Conservation (phyloP, 2,888 invertebrate genomes). For the Listrodromus nycthemerus region DNA sequence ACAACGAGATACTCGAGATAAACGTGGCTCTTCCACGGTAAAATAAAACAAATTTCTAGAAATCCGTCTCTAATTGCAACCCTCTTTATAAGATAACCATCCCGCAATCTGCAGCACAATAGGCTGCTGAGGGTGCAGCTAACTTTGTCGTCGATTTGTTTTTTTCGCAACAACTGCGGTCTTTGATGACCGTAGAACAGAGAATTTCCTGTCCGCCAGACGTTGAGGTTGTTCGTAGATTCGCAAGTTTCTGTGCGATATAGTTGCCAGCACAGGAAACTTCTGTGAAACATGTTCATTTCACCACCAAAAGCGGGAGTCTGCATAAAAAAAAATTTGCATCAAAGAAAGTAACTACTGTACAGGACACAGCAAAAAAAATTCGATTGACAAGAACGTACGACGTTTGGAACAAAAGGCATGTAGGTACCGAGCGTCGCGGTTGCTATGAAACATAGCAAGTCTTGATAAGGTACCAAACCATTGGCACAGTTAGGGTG, state of each 20-base stretch:
- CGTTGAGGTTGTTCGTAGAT: constrained; percentile 66
- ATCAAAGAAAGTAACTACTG: neutral
- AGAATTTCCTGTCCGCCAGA: constrained; percentile 84
- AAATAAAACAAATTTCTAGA: constrained; percentile 88
- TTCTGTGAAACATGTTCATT: constrained; percentile 87
- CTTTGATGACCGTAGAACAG: constrained; percentile 86
- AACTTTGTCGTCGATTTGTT: constrained; percentile 88
- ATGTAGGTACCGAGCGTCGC: constrained; percentile 91
- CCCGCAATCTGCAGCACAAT: constrained; percentile 90
- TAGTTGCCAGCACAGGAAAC: constrained; percentile 85
- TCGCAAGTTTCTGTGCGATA: constrained; percentile 75
- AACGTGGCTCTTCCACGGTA: constrained; percentile 91
- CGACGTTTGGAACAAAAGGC: constrained; percentile 85
- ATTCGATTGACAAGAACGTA: constrained; percentile 76
- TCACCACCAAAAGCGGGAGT: constrained; percentile 69
- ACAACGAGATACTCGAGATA: constrained; percentile 89
- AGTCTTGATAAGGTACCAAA: constrained; percentile 90
- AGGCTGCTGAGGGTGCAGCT: constrained; percentile 88
- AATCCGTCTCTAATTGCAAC: constrained; percentile 85
- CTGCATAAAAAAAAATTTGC: constrained; percentile 63
- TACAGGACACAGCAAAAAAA: neutral
- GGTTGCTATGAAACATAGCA: constrained; percentile 90
- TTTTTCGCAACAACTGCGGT: constrained; percentile 87
- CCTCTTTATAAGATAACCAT: constrained; percentile 88
- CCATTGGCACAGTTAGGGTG: constrained; percentile 89